Percentiles rank a stretch among this genome's conserved stretches.
These are phyloP conservation scores for Paraescarpia echinospica DNA, from an alignment of 1,140 invertebrate species.

Conservation along the genomic window DNA sequence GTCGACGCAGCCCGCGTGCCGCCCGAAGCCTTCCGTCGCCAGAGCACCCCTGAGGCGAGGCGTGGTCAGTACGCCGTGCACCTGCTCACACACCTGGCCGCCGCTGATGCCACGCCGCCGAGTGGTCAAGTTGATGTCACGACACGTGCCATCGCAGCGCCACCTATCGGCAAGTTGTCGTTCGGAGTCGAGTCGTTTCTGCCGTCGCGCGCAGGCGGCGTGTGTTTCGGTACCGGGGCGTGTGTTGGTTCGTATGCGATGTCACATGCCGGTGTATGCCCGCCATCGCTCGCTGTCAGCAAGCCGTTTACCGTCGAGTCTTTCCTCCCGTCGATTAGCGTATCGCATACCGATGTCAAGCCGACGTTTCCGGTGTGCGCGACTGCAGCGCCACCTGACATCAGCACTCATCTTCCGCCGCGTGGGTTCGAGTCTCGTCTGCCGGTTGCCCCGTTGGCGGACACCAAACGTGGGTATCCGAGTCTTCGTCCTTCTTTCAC, in stretches of 20 bases:
- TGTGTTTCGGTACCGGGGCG: too few relatives aligned
- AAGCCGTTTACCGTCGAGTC: not conserved
- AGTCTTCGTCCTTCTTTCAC: not conserved
- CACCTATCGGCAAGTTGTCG: not conserved
- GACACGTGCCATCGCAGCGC: not conserved
- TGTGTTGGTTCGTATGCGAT: too few relatives aligned
- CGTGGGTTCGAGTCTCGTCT: not conserved
- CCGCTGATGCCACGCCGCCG: too few relatives aligned
- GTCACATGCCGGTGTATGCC: too few relatives aligned
- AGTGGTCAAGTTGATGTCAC: not conserved
- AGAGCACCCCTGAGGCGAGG: not conserved
- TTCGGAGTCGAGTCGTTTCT: not conserved
- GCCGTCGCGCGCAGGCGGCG: too few relatives aligned
- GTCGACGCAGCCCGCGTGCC: not conserved
- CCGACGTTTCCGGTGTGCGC: not conserved
- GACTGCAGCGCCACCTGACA: not conserved
- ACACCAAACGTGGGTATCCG: not conserved
- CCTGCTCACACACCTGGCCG: not conserved
- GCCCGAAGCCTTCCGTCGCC: not conserved
- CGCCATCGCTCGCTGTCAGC: not conserved
- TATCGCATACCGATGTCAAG: not conserved
- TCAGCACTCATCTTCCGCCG: not conserved
- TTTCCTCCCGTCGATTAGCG: not conserved
- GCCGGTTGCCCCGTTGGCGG: not conserved
- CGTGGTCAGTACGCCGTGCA: not conserved